These are phyloP conservation scores for Nemoura dubitans DNA, from an alignment of 2,888 invertebrate genomes.

Conservation along the genomic window DNA sequence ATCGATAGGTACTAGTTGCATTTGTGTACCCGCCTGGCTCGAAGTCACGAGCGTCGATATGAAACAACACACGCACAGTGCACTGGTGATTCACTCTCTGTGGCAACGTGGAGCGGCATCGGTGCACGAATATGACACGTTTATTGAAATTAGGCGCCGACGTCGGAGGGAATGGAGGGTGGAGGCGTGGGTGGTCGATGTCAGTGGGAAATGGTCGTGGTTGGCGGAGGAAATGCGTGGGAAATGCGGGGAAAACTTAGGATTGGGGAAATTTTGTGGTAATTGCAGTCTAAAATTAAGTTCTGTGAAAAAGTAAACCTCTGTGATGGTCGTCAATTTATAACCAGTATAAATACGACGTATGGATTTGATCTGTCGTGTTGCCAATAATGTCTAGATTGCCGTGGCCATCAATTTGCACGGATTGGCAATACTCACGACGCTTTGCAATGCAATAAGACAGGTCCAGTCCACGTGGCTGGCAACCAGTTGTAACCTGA, in stretches of 20 bases:
- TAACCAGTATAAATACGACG: no score
- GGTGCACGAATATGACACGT: conserved; percentile 43
- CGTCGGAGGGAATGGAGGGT: neutral
- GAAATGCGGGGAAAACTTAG: neutral
- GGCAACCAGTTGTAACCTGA: no score
- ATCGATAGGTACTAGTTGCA: conserved; percentile 13
- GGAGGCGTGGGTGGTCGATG: conserved; percentile 14
- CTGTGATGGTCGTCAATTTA: no score
- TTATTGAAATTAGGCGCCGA: conserved; percentile 46
- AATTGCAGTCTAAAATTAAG: no score
- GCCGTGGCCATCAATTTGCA: no score
- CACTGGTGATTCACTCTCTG: neutral
- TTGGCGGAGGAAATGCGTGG: neutral
- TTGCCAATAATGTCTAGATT: no score
- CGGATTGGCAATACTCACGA: no score
- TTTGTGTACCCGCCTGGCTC: neutral
- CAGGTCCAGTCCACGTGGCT: no score
- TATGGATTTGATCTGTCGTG: no score
- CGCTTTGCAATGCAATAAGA: no score
- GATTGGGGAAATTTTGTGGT: no score
- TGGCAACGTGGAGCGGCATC: neutral
- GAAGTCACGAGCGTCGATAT: neutral
- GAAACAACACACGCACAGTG: neutral
- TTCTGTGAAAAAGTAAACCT: no score
- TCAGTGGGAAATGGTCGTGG: neutral